phyloP scores from a whole-genome alignment of 2,888 invertebrate genomes.

The Lydus trimaculatus region DNA sequence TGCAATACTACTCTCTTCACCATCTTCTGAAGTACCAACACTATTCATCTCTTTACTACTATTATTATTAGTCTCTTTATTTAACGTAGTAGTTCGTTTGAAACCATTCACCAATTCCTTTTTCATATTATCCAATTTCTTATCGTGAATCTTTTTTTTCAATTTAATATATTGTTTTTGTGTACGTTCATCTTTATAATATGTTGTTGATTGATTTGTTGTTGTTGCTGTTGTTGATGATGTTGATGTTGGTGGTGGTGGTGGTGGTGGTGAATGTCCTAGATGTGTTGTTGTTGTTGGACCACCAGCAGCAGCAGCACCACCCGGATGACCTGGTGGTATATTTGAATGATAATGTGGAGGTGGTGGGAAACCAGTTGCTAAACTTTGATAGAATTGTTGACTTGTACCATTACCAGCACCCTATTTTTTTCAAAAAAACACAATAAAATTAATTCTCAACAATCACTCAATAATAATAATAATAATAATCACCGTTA shows the following conservation, averaged over 20 bases:
- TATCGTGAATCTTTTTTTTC: slow-evolving; percentile 74
- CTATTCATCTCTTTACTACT: slow-evolving; percentile 64
- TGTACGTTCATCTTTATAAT: slow-evolving; percentile 80
- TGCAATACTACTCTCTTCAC: slow-evolving; percentile 77
- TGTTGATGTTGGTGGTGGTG: not conserved
- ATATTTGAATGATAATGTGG: slow-evolving; percentile 65
- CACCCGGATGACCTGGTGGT: slow-evolving; percentile 58
- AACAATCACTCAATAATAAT: not conserved
- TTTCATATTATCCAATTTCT: slow-evolving; percentile 57
- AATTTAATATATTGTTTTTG: slow-evolving; percentile 80
- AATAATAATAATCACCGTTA: not conserved
- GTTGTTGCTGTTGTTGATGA: not conserved
- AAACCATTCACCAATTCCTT: slow-evolving; percentile 70
- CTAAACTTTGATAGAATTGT: slow-evolving; percentile 69
- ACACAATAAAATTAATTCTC: not conserved
- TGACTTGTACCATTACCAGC: slow-evolving; percentile 76
- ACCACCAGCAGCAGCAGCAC: slow-evolving; percentile 50
- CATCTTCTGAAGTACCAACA: slow-evolving; percentile 80
- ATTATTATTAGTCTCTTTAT: slow-evolving; percentile 6
- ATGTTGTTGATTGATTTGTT: slow-evolving; percentile 61
- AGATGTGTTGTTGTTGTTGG: slow-evolving; percentile 69
- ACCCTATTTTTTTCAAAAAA: slow-evolving; percentile 61
- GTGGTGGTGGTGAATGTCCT: slow-evolving; percentile 72
- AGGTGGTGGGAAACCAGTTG: slow-evolving; percentile 62
- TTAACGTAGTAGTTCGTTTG: slow-evolving; percentile 52